A percentile compares a stretch with the other conserved stretches of the same genome.
These are phyloP conservation scores for Colaptes auratus DNA, from an alignment of 2,113 vertebrate species.

Conservation along the genomic window DNA sequence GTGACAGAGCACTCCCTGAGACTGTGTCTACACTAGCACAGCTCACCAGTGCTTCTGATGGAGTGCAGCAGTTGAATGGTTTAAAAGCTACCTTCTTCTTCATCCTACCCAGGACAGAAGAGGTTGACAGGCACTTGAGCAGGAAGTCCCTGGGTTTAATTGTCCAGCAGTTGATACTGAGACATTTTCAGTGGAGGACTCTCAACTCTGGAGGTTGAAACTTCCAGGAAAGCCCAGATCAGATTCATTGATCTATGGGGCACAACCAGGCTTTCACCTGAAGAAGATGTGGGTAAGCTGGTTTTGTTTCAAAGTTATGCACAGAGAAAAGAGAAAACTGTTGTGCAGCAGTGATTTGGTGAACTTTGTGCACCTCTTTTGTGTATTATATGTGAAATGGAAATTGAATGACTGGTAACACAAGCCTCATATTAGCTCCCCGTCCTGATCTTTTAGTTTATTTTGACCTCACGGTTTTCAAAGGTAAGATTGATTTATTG, in stretches of 20 bases:
- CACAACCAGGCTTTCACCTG: slow-evolving; percentile 10
- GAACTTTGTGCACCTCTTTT: not conserved
- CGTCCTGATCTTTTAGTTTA: not conserved
- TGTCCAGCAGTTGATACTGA: not conserved
- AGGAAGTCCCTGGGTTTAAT: not conserved
- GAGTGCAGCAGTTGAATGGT: not conserved
- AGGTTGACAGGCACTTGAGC: slow-evolving; percentile 28
- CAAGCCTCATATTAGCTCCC: not conserved
- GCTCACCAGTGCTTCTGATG: not conserved
- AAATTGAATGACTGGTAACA: not conserved
- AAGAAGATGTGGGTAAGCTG: not conserved
- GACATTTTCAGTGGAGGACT: not conserved
- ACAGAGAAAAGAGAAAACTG: not conserved
- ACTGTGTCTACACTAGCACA: not conserved
- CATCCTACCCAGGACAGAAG: not conserved
- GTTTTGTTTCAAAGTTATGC: not conserved
- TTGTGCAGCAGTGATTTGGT: accelerated
- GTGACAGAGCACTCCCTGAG: not conserved
- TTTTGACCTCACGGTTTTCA: not conserved
- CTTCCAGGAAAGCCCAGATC: not conserved
- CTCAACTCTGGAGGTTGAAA: slow-evolving; percentile 25
- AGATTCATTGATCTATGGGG: not conserved
- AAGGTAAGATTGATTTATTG: not conserved
- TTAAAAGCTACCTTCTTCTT: not conserved
- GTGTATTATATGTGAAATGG: accelerated